Evolutionary conservation across 2,797 vertebrate species (phyloP).

Genomic region (Tinamus major): DNA sequence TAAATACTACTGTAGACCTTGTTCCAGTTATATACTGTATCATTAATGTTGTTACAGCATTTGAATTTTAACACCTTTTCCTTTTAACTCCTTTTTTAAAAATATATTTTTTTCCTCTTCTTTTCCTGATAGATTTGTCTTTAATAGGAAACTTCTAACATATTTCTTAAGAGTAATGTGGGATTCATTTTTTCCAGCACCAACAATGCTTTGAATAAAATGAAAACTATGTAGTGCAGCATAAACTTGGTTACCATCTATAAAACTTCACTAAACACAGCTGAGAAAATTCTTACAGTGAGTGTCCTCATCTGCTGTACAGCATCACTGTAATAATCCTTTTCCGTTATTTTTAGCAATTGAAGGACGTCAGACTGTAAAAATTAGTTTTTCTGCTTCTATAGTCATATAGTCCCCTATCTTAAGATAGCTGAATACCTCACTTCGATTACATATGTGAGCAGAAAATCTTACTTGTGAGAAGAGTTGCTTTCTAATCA

Average conservation of each 20-base stretch:
- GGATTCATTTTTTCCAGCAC: conserved; percentile 2
- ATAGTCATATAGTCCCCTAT: neutral
- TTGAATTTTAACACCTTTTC: neutral
- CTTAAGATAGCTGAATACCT: neutral
- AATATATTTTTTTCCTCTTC: neutral
- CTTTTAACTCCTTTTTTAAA: neutral
- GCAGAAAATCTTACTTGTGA: neutral
- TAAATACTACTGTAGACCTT: neutral
- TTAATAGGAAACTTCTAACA: neutral
- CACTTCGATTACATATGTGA: neutral
- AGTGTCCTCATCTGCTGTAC: neutral
- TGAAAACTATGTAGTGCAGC: neutral
- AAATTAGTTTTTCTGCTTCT: neutral
- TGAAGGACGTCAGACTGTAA: neutral
- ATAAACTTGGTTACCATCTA: conserved; percentile 31
- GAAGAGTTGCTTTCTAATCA: neutral
- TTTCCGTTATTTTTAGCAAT: neutral
- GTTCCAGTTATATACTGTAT: neutral
- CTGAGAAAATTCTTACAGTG: neutral
- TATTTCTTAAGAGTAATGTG: neutral
- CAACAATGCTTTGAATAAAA: neutral
- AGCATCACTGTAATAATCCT: neutral
- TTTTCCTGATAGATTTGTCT: neutral
- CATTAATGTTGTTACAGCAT: neutral
- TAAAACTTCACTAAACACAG: conserved; percentile 26